phyloP scores from a whole-genome alignment of 2,888 invertebrate species.

The Philopedon plagiatum region DNA sequence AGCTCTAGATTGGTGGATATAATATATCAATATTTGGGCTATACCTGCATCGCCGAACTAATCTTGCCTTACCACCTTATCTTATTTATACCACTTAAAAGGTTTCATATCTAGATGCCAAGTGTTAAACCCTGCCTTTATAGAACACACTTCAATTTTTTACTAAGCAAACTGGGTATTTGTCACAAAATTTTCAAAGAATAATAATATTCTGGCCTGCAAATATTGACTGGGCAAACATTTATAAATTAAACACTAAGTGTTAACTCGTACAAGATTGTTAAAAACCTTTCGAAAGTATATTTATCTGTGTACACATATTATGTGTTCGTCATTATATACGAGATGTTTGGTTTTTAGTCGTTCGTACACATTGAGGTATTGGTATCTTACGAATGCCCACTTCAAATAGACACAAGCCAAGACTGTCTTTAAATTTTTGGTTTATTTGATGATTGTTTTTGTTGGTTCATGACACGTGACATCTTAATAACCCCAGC shows the following conservation, averaged over 20 bases:
- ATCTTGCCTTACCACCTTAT: slow-evolving; percentile 10
- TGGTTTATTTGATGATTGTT: slow-evolving; percentile 12
- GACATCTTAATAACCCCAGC: not conserved
- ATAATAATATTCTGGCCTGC: slow-evolving; percentile 41
- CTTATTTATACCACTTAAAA: slow-evolving; percentile 7
- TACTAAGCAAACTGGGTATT: slow-evolving; percentile 34
- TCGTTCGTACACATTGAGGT: slow-evolving; percentile 41
- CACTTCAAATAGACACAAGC: slow-evolving; percentile 42
- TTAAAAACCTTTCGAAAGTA: slow-evolving; percentile 60
- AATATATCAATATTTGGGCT: slow-evolving; percentile 20
- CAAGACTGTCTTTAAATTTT: slow-evolving; percentile 30
- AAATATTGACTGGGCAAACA: slow-evolving; percentile 50
- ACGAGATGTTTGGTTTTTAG: slow-evolving; percentile 44
- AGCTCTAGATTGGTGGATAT: no score
- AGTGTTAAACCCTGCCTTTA: slow-evolving; percentile 7
- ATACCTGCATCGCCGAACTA: slow-evolving; percentile 3
- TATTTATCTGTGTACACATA: slow-evolving; percentile 59
- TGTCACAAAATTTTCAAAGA: slow-evolving; percentile 48
- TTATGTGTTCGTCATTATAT: slow-evolving; percentile 52
- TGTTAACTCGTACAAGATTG: slow-evolving; percentile 61
- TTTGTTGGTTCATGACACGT: slow-evolving; percentile 4
- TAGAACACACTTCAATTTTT: slow-evolving; percentile 30
- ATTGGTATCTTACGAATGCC: slow-evolving; percentile 44
- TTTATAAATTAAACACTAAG: slow-evolving; percentile 53
- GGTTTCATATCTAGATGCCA: slow-evolving; percentile 1